These are phyloP conservation scores for Drosophila prosaltans DNA, from an alignment of 1,140 invertebrate genomes.

Conservation along the genomic window DNA sequence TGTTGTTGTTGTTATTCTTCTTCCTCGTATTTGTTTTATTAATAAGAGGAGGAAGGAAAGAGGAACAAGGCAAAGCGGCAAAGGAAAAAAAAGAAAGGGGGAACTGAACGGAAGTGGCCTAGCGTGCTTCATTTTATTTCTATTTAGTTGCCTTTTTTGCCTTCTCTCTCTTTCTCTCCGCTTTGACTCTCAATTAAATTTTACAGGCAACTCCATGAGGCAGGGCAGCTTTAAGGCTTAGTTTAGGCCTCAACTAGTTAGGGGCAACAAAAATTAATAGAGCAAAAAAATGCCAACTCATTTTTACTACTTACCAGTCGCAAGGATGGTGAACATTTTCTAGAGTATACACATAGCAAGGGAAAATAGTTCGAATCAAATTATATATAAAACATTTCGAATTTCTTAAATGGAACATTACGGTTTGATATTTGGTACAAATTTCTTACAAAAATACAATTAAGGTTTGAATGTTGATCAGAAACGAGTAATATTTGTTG, in stretches of 20 bases:
- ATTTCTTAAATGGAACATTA: too few species aligned
- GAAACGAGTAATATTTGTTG: too few species aligned
- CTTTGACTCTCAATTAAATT: constrained; percentile 67
- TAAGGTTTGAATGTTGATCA: too few species aligned
- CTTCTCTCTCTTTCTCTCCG: constrained; percentile 4
- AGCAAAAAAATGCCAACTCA: constrained; percentile 73
- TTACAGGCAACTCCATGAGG: constrained; percentile 41
- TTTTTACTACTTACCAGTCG: constrained; percentile 37
- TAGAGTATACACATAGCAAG: not conserved
- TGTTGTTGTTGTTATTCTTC: constrained; percentile 6
- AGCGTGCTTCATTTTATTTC: constrained; percentile 64
- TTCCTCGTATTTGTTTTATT: constrained; percentile 72
- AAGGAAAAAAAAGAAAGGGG: constrained; percentile 6
- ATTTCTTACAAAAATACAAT: too few species aligned
- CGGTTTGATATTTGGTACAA: too few species aligned
- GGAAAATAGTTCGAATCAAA: too few species aligned
- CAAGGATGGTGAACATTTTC: not conserved
- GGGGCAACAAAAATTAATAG: constrained; percentile 73
- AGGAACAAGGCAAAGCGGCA: constrained; percentile 21
- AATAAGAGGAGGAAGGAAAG: constrained; percentile 55
- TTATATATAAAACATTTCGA: too few species aligned
- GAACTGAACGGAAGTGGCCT: constrained; percentile 68
- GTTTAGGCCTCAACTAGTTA: constrained; percentile 41
- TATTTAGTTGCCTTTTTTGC: constrained; percentile 41
- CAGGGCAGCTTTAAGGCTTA: constrained; percentile 44